Evolutionary conservation across 2,113 vertebrate genomes (phyloP), one percentile per base, ranked within the genome.

Genomic region (Empidonax traillii): DNA sequence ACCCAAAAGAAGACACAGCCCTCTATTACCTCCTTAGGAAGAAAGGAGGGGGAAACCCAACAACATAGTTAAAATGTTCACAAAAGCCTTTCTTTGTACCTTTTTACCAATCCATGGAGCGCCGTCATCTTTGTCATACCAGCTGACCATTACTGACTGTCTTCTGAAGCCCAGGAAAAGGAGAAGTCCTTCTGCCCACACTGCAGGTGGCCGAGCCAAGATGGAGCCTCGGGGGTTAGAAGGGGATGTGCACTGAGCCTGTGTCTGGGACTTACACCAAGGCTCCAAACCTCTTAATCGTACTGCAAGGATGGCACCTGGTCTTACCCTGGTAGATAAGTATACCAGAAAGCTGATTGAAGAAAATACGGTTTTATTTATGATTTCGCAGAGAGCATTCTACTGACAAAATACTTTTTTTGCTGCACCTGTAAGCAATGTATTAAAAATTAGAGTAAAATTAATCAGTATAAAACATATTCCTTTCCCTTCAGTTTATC

Each of bases 371-470:
- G 8, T 1, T 93, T 86, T 90, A 49, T 56, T 69, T 27, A 22
- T 44, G 14, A 15, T 78, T 88, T 43, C 44, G 35, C 6, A 71
- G 52, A 80, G 5, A 55, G 17, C 3, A 33, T 90, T 90, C 92
- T 51, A 84, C 47, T n/a, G 43, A n/a, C 23, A 81, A 43, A 83
- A 52, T 39, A 25, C 7, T 31, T 72, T 75, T 84, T 72, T 44
- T 1, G 12, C 8, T n/a, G 12, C 44, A 91, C 14, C 71, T 55
- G 15, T 88, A 93, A 90, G 66, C 35, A 56, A 56, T 7, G 9
- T n/a, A 51, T 47, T 24, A 68, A 81, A 87, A 63, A 78, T 9
- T 5, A 65, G 28, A 94, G 72, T 39, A 35, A 81, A 94, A 93
- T 37, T 58, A 85, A n/a, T 87, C 33, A 72, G 37, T 46, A 79